Percentiles rank a stretch among this genome's conserved stretches.
Conservation (phyloP, 2,113 vertebrate genomes). For the Cyprinus carpio region DNA sequence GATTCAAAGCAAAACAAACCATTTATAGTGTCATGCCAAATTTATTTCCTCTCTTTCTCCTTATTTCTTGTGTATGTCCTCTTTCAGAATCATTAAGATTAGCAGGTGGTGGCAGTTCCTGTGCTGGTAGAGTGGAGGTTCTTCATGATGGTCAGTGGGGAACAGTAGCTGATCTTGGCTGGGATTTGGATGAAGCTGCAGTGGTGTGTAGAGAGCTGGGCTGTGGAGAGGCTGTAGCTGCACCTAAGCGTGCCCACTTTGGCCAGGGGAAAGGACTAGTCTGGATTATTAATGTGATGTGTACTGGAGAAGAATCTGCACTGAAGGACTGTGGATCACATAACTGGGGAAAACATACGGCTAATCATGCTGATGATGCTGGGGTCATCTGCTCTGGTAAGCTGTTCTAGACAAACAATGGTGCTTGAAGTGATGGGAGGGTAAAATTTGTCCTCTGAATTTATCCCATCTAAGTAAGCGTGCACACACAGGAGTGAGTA, state of each 20-base stretch:
- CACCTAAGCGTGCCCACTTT: neutral
- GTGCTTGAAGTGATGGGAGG: too few relatives aligned
- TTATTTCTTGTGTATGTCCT: neutral
- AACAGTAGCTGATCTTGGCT: neutral
- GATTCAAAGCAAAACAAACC: too few relatives aligned
- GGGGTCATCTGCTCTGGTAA: too few relatives aligned
- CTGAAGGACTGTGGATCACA: neutral
- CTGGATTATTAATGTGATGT: neutral
- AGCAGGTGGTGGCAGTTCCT: neutral
- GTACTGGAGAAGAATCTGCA: neutral
- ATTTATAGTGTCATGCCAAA: too few relatives aligned
- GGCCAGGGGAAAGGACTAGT: neutral
- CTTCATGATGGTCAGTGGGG: neutral
- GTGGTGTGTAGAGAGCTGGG: conserved; percentile 6
- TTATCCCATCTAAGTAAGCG: too few relatives aligned
- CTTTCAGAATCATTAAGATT: neutral
- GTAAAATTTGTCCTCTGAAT: too few relatives aligned
- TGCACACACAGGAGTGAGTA: too few relatives aligned
- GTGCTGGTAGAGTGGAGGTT: conserved; percentile 19
- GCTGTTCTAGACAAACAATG: too few relatives aligned
- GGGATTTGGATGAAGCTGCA: neutral
- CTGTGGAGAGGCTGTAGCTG: neutral
- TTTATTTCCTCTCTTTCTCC: too few relatives aligned
- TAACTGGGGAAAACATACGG: neutral
- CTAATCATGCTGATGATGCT: neutral